phyloP scores from a whole-genome alignment of 2,797 vertebrate species.

The Arnoldichthys spilopterus region DNA sequence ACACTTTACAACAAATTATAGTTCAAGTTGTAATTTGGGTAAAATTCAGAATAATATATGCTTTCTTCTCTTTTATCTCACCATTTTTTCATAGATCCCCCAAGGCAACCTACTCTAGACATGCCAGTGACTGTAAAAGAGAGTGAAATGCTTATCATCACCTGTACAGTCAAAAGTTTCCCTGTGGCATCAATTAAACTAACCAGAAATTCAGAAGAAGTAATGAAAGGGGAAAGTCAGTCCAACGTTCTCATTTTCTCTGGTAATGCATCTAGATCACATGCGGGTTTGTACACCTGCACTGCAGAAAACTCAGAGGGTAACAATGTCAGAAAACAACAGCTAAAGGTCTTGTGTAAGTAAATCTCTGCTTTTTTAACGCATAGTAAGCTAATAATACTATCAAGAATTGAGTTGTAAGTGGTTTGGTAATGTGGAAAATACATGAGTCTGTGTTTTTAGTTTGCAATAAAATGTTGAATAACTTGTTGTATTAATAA shows the following conservation, averaged over 20 bases:
- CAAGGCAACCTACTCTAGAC: neutral
- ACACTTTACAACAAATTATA: no score
- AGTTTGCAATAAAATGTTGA: no score
- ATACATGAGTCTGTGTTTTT: no score
- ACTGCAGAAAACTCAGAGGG: slow-evolving; percentile 34
- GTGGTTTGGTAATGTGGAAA: neutral
- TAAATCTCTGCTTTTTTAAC: slow-evolving; percentile 7
- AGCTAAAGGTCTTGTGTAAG: slow-evolving; percentile 38
- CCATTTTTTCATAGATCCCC: slow-evolving; percentile 30
- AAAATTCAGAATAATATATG: no score
- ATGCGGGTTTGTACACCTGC: slow-evolving; percentile 33
- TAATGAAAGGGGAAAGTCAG: fast-evolving
- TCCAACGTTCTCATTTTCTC: neutral
- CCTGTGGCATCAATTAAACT: neutral
- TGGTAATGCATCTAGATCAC: neutral
- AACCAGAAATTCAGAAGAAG: neutral
- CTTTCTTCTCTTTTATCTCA: neutral
- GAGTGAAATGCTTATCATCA: slow-evolving; percentile 1
- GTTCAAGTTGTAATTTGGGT: no score
- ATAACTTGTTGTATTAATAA: no score
- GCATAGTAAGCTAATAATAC: neutral
- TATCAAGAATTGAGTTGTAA: neutral
- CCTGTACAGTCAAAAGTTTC: slow-evolving; percentile 39
- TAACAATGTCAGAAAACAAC: fast-evolving
- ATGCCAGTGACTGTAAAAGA: slow-evolving; percentile 12